Evolutionary conservation across 2,113 vertebrate genomes (phyloP), one percentile per base, ranked within the genome.

Genomic region (Bagarius yarrelli): DNA sequence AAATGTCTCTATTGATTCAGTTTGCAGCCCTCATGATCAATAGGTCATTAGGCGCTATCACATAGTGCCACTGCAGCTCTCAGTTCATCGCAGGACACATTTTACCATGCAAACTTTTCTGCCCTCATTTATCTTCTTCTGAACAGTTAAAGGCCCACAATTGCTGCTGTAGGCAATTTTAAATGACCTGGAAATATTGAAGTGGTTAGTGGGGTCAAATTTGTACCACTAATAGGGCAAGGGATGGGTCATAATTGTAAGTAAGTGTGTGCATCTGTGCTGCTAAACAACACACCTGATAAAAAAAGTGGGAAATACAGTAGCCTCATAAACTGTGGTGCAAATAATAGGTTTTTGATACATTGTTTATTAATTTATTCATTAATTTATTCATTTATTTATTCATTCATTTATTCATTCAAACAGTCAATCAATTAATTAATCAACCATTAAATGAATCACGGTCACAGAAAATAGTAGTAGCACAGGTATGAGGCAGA

Each of bases 141-240:
- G 72, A 69, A 34, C 40, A 72, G 40, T 60, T 83, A 23, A 59
- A 40, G 67, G 19, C 83, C 80, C 69, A 85, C 88, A 87, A 84
- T 91, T 89, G 89, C 87, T 85, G 83, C 78, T 63, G 69, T 87
- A 84, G 69, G 83, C 75, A 83, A 32, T 80, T 73, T 30, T 66
- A n/a, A 74, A 53, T 87, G 86, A 91, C 85, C 86, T 72, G 83
- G 69, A 80, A 47, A 79, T 85, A 40, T 72, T 34, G 21, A 55
- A 57, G 44, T 75, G 60, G 36, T 63, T 56, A 81, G 55, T 84
- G 52, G 59, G 73, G 44, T 83, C 76, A 44, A 77, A 72, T 40
- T 83, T 50, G 60, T 74, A 34, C 66, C 44, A 53, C 52, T 32
- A 36, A 59, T 66, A 47, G 57, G 16, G 74, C 21, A 9, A 32